Evolutionary conservation across 2,113 vertebrate species (phyloP).

Genomic region (Macrotis lagotis): DNA sequence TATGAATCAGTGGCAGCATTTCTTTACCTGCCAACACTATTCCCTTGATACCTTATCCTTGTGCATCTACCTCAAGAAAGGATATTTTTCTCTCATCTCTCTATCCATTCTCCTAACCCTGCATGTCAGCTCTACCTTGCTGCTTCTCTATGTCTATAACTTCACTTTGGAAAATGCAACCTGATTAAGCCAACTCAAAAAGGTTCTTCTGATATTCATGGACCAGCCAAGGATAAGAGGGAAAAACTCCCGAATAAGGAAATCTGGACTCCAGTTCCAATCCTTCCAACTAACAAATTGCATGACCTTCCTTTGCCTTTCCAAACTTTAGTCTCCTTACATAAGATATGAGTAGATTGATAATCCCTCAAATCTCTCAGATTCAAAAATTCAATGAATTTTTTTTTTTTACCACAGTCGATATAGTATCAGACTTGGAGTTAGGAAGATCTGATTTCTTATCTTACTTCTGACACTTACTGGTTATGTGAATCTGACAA

Average conservation of each 20-base stretch:
- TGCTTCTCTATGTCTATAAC: not conserved
- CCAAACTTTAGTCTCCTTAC: not conserved
- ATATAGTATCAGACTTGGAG: not conserved
- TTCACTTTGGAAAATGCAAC: not conserved
- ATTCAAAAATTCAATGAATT: not conserved
- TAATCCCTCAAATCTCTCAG: not conserved
- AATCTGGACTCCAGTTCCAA: not conserved
- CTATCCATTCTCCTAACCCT: not conserved
- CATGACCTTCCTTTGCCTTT: not conserved
- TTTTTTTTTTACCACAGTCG: not conserved
- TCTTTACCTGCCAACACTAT: not conserved
- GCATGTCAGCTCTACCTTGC: not conserved
- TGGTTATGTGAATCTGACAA: not conserved
- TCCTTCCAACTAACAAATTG: not conserved
- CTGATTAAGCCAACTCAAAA: not conserved
- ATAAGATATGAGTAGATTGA: not conserved
- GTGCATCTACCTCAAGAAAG: not conserved
- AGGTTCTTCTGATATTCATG: not conserved
- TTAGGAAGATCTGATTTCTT: too few relatives aligned
- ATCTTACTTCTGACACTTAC: not conserved
- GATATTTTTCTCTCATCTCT: not conserved
- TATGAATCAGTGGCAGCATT: not conserved
- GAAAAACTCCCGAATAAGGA: not conserved
- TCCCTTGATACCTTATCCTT: not conserved
- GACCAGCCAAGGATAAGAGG: not conserved